Conservation (phyloP, 2,797 vertebrate genomes). For the Rhabdomys pumilio region DNA sequence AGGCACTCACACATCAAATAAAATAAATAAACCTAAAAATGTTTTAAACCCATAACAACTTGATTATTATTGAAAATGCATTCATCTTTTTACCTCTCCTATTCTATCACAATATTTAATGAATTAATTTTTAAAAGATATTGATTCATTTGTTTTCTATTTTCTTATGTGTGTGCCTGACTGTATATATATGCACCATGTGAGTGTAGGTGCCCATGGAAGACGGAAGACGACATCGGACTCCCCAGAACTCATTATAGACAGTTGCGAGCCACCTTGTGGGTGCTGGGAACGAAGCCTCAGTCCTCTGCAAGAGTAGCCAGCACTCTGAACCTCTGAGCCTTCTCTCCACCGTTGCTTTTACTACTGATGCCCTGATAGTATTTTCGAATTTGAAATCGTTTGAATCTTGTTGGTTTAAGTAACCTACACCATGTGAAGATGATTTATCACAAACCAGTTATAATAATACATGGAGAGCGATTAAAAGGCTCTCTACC, state of each 20-base stretch:
- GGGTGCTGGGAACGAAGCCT: no score
- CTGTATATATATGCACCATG: no score
- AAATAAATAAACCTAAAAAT: neutral
- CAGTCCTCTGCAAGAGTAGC: neutral
- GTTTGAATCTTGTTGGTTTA: neutral
- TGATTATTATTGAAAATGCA: neutral
- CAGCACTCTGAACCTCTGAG: neutral
- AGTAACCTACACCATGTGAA: neutral
- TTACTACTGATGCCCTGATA: neutral
- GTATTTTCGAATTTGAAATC: constrained; percentile 14
- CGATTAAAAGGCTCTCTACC: neutral
- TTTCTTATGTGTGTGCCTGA: neutral
- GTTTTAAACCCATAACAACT: neutral
- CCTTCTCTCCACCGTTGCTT: neutral
- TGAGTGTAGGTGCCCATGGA: no score
- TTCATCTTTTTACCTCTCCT: neutral
- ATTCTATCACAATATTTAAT: neutral
- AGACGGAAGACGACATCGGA: neutral
- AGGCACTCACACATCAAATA: neutral
- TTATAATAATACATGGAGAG: neutral
- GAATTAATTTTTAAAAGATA: neutral
- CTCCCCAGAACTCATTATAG: neutral
- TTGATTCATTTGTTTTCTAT: neutral
- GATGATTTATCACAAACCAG: constrained; percentile 17
- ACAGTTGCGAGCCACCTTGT: neutral